Evolutionary conservation across 2,797 vertebrate genomes (phyloP), one percentile per base, ranked within the genome.

Genomic region (Epinephelus awoara): DNA sequence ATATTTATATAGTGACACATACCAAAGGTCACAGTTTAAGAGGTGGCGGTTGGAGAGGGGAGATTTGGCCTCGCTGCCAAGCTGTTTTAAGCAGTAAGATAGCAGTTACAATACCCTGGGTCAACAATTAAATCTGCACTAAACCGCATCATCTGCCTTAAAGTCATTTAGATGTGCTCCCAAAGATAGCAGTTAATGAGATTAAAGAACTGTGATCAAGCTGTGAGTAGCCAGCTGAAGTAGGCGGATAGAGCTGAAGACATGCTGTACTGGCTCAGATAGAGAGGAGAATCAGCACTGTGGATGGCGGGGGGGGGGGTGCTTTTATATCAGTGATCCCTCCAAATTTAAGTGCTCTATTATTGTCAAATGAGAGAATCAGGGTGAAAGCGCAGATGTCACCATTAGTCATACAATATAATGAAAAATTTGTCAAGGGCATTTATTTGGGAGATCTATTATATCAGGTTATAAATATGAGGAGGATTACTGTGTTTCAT

Each of bases 131-230:
- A 88, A 81, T 84, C 79, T 74, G 81, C 72, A 77, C 83, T 92
- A 85, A 92, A 92, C 63, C 74, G 72, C 77, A 83, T 90, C 79
- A 84, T 84, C 67, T 84, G 76, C 83, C 84, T 88, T 81, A 25
- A 87, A 85, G 88, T 77, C 78, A 86, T 89, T 92, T 83, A 84
- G 85, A 91, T 81, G 70, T 81, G 69, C 85, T 89, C 80, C 68
- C 80, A 80, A 77, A 75, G 88, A 92, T 87, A 87, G 81, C 72
- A 46, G 71, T 88, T 91, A 92, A 93, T 90, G 77, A 91, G 88
- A 88, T 93, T 85, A 87, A 78, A 85, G 76, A 80, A 61, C 75
- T 56, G 69, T 34, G 58, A 90, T 80, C 27, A 51, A 69, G 85
- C 83, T 77, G 77, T n/a, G 75, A 86, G 81, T 49, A 69, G 76